Evolutionary conservation across 1,140 invertebrate genomes (phyloP), one percentile per base, ranked within the genome.

Genomic region (Druon quercuslanigerum): DNA sequence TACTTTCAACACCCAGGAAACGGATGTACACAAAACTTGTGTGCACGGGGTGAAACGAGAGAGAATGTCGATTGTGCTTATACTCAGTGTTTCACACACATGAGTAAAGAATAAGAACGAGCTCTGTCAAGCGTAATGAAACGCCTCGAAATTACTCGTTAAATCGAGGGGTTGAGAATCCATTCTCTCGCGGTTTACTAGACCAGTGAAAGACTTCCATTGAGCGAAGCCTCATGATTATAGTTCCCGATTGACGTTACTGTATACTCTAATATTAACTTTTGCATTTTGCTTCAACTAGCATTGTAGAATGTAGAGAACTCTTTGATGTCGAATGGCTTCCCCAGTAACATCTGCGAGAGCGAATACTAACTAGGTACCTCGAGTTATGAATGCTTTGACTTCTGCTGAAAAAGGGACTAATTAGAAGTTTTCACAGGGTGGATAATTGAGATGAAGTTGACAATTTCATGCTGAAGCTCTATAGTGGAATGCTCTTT

Each of bases 131-230:
- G 46, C 72, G 56, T 77, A 57, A 73, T 50, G 57, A 72, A 77
- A 73, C 72, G 71, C 56, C 56, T 46, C 50, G 56, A 77, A 77
- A 77, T 72, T 77, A 77, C 71, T 73, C 72, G 76, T 73, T 77
- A 71, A 77, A 73, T 57, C 50, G 25, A 66, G 9, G 54, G 60
- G 60, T 25, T 66, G 33, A 33, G 40, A 46, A 66, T 40, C 14
- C 60, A 66, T 66, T 66, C 60, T 66, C 11, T 66, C 60, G 60
- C 25, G 60, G 60, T 66, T 66, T 66, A 66, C 60, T 66, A 66
- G 60, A 40, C 25, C 60, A 66, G 60, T 66, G 60, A 66, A 46
- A 66, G 60, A 66, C 33, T 66, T 66, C 13, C 40, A 66, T 66
- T 66, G 33, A 66, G 33, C 60, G 12, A 66, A 66, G 60, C 60